Percentiles rank a stretch among this genome's conserved stretches.
Evolutionary conservation across 2,113 vertebrate species (phyloP).

Genomic region (Thunnus maccoyii): DNA sequence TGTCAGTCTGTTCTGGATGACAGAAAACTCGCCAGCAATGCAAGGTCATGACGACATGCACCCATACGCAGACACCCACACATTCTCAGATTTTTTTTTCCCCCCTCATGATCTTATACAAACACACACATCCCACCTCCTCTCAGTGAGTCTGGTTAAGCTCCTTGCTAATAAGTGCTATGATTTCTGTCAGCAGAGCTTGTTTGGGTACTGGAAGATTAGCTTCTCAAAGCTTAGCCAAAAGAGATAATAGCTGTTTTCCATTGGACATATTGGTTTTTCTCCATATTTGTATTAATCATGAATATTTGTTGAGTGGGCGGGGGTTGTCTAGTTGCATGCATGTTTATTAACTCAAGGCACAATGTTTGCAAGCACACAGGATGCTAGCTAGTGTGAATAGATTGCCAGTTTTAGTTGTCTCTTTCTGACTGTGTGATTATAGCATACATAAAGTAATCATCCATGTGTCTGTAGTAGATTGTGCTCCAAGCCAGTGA

Average conservation of each 20-base stretch:
- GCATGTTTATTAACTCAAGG: not conserved
- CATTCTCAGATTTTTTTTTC: constrained; percentile 6
- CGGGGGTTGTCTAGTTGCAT: not conserved
- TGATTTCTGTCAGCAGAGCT: constrained; percentile 53
- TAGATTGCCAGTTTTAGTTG: not conserved
- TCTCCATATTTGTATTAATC: constrained; percentile 26
- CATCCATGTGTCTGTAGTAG: not conserved
- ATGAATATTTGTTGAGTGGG: not conserved
- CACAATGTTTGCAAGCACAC: not conserved
- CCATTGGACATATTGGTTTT: constrained; percentile 30
- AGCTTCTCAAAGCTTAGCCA: constrained; percentile 35
- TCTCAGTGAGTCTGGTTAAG: constrained; percentile 31
- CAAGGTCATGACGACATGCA: constrained; percentile 46
- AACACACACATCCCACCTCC: constrained; percentile 18
- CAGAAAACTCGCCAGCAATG: constrained; percentile 21
- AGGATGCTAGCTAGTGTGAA: not conserved
- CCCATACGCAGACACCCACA: constrained; percentile 27
- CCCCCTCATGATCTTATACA: not conserved
- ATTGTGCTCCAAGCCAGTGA: not conserved
- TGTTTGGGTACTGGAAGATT: constrained; percentile 54
- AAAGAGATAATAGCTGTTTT: constrained; percentile 41
- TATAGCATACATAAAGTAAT: not conserved
- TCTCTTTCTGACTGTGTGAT: constrained; percentile 3
- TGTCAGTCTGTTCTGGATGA: not conserved
- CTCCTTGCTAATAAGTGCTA: constrained; percentile 46